A percentile compares a stretch with the other conserved stretches of the same genome.
These are phyloP conservation scores for Xylota sylvarum DNA, from an alignment of 2,888 invertebrate species.

Conservation along the genomic window DNA sequence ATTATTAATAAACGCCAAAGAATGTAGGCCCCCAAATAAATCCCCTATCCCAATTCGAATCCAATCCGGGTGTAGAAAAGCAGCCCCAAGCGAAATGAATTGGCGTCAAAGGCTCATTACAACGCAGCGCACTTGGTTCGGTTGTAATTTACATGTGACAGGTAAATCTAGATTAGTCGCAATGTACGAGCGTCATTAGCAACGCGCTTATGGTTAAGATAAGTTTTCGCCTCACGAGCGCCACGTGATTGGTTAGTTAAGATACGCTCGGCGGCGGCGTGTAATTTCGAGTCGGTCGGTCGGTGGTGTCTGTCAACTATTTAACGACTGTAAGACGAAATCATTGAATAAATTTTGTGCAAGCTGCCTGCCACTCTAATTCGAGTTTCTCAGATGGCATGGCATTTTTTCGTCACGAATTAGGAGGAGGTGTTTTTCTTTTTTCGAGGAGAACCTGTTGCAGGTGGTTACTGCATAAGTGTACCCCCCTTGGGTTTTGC, in stretches of 20 bases:
- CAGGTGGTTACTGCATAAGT: neutral
- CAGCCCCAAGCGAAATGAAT: conserved; percentile 66
- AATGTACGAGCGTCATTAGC: conserved; percentile 73
- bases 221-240: conserved; percentile 24
- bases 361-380: conserved; percentile 41
- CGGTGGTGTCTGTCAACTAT: conserved; percentile 59
- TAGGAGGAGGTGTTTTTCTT: neutral
- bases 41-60: conserved; percentile 21
- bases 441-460: neutral
- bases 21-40: conserved; percentile 48
- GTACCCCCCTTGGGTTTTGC: neutral
- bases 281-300: conserved; percentile 42
- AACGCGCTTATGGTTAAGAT: conserved; percentile 66
- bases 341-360: conserved; percentile 67
- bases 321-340: conserved; percentile 71
- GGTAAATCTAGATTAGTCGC: conserved; percentile 75
- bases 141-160: conserved; percentile 76
- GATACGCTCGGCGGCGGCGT: conserved; percentile 57
- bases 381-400: conserved; percentile 35
- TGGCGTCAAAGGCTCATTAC: conserved; percentile 71
- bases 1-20: conserved; percentile 67
- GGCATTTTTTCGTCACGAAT: neutral
- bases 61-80: conserved; percentile 62
- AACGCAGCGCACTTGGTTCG: conserved; percentile 57
- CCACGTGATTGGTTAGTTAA: conserved; percentile 57